These are phyloP conservation scores for Pangasius krempfi DNA, from an alignment of 2,797 vertebrate genomes.

Conservation along the genomic window DNA sequence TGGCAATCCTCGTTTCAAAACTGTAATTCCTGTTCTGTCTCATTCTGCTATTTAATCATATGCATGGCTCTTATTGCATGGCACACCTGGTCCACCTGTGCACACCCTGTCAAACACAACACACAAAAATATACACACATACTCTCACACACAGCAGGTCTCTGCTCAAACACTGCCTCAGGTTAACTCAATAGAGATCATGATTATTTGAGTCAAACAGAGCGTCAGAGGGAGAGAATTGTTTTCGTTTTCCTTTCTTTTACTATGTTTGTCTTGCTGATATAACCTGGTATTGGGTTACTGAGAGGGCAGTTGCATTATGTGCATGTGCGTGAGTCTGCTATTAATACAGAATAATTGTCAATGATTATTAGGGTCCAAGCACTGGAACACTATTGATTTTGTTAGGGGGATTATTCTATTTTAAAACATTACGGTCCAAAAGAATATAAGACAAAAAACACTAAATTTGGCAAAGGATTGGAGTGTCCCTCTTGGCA, in stretches of 20 bases:
- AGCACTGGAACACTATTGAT: neutral
- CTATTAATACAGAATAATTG: neutral
- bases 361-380: neutral
- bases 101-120: constrained; percentile 19
- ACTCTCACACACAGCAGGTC: constrained; percentile 28
- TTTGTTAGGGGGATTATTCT: neutral
- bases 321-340: constrained; percentile 2
- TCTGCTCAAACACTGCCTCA: constrained; percentile 46
- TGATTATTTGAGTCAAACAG: constrained; percentile 32
- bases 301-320: constrained; percentile 9
- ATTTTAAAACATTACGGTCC: neutral
- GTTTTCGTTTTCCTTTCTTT: constrained; percentile 43
- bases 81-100: constrained; percentile 23
- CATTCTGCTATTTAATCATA: neutral
- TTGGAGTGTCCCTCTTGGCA: no score
- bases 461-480: neutral
- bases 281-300: constrained; percentile 33
- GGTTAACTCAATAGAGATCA: constrained; percentile 44
- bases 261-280: constrained; percentile 38
- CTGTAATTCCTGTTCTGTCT: neutral
- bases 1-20: neutral
- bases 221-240: constrained; percentile 18
- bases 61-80: constrained; percentile 3
- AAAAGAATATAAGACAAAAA: neutral
- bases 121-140: constrained; percentile 53